phyloP scores from a whole-genome alignment of 2,888 invertebrate genomes.

The Germaria angustata region DNA sequence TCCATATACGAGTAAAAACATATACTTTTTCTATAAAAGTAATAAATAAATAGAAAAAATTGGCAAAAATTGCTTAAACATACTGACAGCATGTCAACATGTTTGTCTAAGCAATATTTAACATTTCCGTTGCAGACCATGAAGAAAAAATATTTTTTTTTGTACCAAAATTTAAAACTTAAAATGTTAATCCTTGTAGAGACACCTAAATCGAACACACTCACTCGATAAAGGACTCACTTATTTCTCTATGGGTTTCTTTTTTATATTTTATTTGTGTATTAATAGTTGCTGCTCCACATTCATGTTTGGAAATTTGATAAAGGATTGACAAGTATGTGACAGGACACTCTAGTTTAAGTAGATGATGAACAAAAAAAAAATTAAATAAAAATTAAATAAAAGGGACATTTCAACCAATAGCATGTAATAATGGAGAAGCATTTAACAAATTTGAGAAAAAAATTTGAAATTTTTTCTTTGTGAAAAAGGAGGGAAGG shows the following conservation, averaged over 20 bases:
- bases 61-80: constrained; percentile 66
- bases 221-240: constrained; percentile 19
- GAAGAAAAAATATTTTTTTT: background rate
- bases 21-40: constrained; percentile 18
- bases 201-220: constrained; percentile 25
- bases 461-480: background rate
- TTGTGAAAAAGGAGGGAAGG: background rate
- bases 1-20: constrained; percentile 18
- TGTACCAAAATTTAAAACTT: constrained; percentile 36
- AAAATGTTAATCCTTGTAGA: constrained; percentile 53
- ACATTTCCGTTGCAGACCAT: constrained; percentile 65
- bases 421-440: constrained; percentile 29
- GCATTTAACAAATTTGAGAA: constrained; percentile 15
- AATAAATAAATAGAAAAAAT: constrained; percentile 21
- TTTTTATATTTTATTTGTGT: background rate
- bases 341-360: constrained; percentile 59
- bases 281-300: background rate
- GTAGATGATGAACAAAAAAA: background rate
- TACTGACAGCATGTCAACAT: constrained; percentile 78
- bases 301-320: constrained; percentile 51
- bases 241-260: background rate
- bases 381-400: background rate
- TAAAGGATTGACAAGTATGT: constrained; percentile 67
- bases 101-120: constrained; percentile 74
- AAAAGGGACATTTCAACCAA: constrained; percentile 7